Conservation (phyloP, 2,888 invertebrate species). For the Phyto melanocephala region DNA sequence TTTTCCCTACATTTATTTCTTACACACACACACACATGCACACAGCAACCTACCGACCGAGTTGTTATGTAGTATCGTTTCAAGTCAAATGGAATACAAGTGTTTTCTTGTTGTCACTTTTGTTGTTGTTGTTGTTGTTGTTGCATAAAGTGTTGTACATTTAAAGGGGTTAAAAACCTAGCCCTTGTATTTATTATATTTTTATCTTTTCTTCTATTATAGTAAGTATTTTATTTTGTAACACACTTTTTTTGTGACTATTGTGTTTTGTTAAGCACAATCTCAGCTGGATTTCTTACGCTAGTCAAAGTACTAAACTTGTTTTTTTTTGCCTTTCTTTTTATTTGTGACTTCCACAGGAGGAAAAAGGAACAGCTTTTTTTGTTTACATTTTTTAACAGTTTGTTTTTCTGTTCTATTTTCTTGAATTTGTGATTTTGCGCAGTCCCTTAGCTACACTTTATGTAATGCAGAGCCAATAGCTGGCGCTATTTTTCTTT, state of each 20-base stretch:
- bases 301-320: slow-evolving; percentile 21
- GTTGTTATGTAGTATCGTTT: background rate
- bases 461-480: slow-evolving; percentile 29
- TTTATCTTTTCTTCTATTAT: background rate
- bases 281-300: slow-evolving; percentile 58
- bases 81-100: slow-evolving; percentile 57
- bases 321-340: slow-evolving; percentile 20
- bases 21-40: background rate
- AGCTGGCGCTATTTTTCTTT: slow-evolving; percentile 50
- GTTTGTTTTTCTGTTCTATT: background rate
- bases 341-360: slow-evolving; percentile 15
- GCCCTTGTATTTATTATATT: slow-evolving; percentile 38
- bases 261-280: slow-evolving; percentile 33
- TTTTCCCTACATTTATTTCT: slow-evolving; percentile 29
- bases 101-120: slow-evolving; percentile 27
- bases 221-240: slow-evolving; percentile 29
- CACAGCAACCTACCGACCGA: background rate
- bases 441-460: slow-evolving; percentile 36
- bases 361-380: slow-evolving; percentile 40
- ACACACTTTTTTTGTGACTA: slow-evolving; percentile 45
- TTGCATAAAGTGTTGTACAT: slow-evolving; percentile 24
- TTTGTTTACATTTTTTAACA: slow-evolving; percentile 48
- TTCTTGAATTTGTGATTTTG: slow-evolving; percentile 39
- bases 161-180: slow-evolving; percentile 60
- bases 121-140: slow-evolving; percentile 1